A percentile compares a stretch with the other conserved stretches of the same genome.
These are phyloP conservation scores for Anarsia innoxiella DNA, from an alignment of 2,888 invertebrate genomes.

Conservation along the genomic window DNA sequence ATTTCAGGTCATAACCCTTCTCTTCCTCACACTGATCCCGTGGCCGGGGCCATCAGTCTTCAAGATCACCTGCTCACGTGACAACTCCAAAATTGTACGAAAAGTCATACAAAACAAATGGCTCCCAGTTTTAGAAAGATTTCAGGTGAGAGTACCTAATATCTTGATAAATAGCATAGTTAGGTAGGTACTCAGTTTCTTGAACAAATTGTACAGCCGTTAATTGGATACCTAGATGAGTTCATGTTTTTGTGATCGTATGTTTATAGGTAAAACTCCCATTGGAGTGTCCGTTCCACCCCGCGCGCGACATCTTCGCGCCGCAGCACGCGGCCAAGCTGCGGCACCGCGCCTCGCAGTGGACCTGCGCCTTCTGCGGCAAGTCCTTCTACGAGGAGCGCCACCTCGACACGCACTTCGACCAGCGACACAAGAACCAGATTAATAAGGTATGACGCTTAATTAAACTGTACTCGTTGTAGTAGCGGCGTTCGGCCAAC, in stretches of 20 bases:
- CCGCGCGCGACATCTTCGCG: constrained; percentile 89
- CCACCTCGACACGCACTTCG: constrained; percentile 91
- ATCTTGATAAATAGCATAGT: no score
- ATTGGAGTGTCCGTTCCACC: constrained; percentile 92
- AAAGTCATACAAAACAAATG: constrained; percentile 93
- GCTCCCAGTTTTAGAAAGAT: constrained; percentile 91
- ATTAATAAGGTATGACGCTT: constrained; percentile 89
- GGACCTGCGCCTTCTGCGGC: constrained; percentile 93
- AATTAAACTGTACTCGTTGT: no score
- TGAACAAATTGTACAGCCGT: no score
- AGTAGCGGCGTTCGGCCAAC: no score
- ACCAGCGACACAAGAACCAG: constrained; percentile 88
- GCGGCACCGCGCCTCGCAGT: constrained; percentile 89
- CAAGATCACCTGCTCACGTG: constrained; percentile 91
- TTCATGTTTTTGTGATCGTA: no score
- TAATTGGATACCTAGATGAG: no score
- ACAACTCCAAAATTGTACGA: constrained; percentile 90
- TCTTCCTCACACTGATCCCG: constrained; percentile 88
- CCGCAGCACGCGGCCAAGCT: constrained; percentile 90
- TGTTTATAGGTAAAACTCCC: constrained; percentile 84
- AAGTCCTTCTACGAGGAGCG: constrained; percentile 93
- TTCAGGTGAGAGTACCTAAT: constrained; percentile 70
- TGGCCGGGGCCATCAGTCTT: constrained; percentile 92
- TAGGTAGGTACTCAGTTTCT: no score
- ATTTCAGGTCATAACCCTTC: constrained; percentile 87